Evolutionary conservation across 2,797 vertebrate species (phyloP).

Genomic region (Steatocranus sp.): DNA sequence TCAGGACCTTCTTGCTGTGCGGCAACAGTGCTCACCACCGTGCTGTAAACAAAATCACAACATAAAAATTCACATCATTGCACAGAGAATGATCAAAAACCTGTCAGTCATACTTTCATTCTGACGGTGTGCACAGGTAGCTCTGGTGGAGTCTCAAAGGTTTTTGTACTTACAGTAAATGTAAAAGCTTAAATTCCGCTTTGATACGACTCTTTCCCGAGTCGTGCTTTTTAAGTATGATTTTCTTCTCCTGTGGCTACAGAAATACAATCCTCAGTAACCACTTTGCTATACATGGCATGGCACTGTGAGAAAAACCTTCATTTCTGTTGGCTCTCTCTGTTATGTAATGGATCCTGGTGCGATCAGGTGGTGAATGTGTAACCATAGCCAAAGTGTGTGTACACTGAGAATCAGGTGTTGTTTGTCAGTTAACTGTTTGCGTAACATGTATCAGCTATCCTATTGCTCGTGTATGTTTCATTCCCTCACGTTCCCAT

Average conservation of each 20-base stretch:
- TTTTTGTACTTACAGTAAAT: not conserved
- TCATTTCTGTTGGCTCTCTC: not conserved
- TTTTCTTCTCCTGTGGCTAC: not conserved
- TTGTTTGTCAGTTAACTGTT: not conserved
- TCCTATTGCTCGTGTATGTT: not conserved
- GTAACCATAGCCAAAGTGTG: not conserved
- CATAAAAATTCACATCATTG: not conserved
- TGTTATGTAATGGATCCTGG: not conserved
- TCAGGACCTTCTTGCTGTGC: too few relatives aligned
- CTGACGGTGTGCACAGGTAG: not conserved
- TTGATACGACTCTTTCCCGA: not conserved
- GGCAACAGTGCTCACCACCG: too few relatives aligned
- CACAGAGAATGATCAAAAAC: not conserved
- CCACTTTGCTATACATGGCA: not conserved
- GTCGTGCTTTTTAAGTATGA: not conserved
- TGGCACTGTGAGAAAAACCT: not conserved
- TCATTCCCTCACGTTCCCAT: not conserved
- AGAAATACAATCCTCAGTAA: not conserved
- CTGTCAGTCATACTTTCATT: not conserved
- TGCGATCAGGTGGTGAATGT: not conserved
- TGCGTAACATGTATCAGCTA: not conserved
- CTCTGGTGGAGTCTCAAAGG: not conserved
- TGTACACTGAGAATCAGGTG: not conserved
- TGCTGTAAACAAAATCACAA: not conserved
- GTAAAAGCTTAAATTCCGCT: not conserved